A percentile compares a stretch with the other conserved stretches of the same genome.
Conservation (phyloP, 2,888 invertebrate species). For the Venustoraphidia nigricollis region DNA sequence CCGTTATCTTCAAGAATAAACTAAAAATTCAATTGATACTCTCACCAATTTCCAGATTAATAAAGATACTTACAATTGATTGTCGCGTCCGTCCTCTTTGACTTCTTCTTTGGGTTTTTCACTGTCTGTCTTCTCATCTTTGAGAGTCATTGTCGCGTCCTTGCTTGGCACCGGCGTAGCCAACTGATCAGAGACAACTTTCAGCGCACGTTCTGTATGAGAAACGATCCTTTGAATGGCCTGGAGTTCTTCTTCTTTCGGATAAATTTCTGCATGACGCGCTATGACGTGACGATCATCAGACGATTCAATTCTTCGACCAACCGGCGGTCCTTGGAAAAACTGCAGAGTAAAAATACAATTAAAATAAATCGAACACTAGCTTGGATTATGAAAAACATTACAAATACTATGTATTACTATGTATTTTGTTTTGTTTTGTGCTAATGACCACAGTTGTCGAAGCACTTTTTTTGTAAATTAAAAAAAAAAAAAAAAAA, state of each 20-base stretch:
- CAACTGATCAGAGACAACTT: constrained; percentile 82
- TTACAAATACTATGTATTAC: too few relatives aligned
- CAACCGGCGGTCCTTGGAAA: constrained; percentile 41
- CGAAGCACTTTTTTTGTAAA: too few relatives aligned
- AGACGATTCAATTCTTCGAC: constrained; percentile 75
- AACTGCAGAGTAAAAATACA: constrained; percentile 16
- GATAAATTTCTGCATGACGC: constrained; percentile 88
- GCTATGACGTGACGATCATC: constrained; percentile 93
- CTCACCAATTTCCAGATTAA: constrained; percentile 7
- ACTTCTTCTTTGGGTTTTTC: constrained; percentile 23
- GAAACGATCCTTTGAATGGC: constrained; percentile 85
- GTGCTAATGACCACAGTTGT: too few relatives aligned
- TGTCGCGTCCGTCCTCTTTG: constrained; percentile 64
- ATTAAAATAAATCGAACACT: not conserved
- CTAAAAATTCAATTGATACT: too few relatives aligned
- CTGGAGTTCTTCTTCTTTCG: constrained; percentile 75
- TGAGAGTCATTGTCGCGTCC: constrained; percentile 13
- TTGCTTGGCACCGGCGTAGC: constrained; percentile 39
- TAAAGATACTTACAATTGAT: constrained; percentile 44
- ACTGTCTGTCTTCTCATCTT: constrained; percentile 35
- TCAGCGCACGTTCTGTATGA: constrained; percentile 85
- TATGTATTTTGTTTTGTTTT: too few relatives aligned
- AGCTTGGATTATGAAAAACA: too few relatives aligned
- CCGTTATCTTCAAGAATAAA: not conserved
- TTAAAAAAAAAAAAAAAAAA: too few relatives aligned